phyloP scores from a whole-genome alignment of 2,113 vertebrate genomes.

The Atlantisia rogersi region DNA sequence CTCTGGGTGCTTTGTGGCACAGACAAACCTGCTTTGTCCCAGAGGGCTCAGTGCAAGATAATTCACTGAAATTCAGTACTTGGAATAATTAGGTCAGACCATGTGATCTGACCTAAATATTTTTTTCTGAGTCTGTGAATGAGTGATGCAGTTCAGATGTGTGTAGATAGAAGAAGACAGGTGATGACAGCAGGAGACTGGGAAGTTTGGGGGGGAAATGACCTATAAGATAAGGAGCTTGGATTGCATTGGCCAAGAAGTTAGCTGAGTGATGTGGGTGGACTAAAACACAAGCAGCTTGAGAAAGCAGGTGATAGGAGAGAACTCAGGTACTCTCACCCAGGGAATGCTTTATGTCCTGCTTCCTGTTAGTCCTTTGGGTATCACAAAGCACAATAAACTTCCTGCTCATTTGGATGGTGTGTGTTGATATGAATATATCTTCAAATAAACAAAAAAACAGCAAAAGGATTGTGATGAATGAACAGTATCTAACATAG shows the following conservation, averaged over 20 bases:
- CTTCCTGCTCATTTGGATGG: background rate
- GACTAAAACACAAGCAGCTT: background rate
- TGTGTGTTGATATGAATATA: background rate
- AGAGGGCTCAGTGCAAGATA: background rate
- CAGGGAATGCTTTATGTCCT: background rate
- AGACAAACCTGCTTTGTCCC: background rate
- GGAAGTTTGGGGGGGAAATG: background rate
- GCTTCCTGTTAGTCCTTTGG: background rate
- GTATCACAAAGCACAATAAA: background rate
- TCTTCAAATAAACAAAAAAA: background rate
- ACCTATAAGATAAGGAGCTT: background rate
- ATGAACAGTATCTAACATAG: background rate
- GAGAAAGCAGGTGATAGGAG: background rate
- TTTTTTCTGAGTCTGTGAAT: conserved; percentile 8
- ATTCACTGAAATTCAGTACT: conserved; percentile 16
- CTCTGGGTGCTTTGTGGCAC: background rate
- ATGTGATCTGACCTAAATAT: conserved; percentile 1
- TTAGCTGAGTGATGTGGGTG: background rate
- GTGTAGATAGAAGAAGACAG: background rate
- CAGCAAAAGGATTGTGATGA: background rate
- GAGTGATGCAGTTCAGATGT: background rate
- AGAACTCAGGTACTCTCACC: background rate
- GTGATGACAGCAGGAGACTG: conserved; percentile 12
- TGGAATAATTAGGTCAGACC: conserved; percentile 26
- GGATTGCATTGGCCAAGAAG: background rate